These are phyloP conservation scores for Tholera decimalis DNA, from an alignment of 2,888 invertebrate species.

Conservation along the genomic window DNA sequence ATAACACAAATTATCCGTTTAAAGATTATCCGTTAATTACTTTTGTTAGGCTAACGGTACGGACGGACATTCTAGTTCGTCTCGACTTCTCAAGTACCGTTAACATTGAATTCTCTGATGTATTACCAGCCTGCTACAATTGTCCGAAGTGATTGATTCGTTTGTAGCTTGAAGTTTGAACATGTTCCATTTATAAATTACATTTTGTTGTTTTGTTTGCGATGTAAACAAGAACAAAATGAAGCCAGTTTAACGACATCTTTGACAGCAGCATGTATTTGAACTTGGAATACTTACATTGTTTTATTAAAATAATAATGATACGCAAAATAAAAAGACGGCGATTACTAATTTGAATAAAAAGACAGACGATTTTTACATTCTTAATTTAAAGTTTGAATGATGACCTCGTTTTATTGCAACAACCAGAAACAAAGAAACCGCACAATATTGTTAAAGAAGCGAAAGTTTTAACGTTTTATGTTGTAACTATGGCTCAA, in stretches of 20 bases:
- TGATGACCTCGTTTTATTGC: slow-evolving; percentile 10
- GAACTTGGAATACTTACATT: not conserved
- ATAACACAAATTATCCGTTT: slow-evolving; percentile 56
- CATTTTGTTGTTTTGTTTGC: slow-evolving; percentile 13
- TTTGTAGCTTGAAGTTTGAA: slow-evolving; percentile 41
- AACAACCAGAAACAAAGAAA: slow-evolving; percentile 35
- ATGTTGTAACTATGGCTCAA: slow-evolving; percentile 67
- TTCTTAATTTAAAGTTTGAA: slow-evolving; percentile 9
- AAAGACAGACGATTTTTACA: not conserved
- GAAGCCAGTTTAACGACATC: slow-evolving; percentile 10
- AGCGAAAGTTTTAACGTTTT: slow-evolving; percentile 66
- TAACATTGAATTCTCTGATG: slow-evolving; percentile 80
- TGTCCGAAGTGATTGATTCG: slow-evolving; percentile 55
- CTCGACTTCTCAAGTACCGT: slow-evolving; percentile 77
- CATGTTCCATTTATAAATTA: slow-evolving; percentile 38
- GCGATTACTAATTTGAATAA: slow-evolving; percentile 8
- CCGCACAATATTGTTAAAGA: slow-evolving; percentile 34
- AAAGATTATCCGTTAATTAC: slow-evolving; percentile 81
- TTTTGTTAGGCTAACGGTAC: slow-evolving; percentile 84
- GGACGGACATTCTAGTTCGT: slow-evolving; percentile 86
- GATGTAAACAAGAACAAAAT: slow-evolving; percentile 20
- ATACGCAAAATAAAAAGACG: slow-evolving; percentile 8
- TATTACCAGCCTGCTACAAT: slow-evolving; percentile 60
- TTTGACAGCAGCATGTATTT: slow-evolving; percentile 3
- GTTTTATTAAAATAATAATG: no score